Conservation (phyloP, 2,888 invertebrate species). For the Macaria notata region DNA sequence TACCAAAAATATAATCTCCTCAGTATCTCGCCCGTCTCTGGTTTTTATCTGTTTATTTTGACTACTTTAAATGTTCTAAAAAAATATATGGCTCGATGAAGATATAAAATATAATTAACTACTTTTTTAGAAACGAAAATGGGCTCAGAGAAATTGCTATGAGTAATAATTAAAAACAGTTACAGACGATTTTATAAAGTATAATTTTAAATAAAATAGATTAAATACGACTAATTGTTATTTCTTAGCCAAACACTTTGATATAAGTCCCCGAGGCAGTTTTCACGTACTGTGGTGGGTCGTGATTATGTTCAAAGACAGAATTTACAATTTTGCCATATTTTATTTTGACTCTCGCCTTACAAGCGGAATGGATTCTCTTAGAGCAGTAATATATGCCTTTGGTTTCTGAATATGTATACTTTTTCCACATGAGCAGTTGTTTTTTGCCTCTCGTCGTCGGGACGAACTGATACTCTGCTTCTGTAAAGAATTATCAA, state of each 20-base stretch:
- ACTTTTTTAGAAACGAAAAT: too few species aligned
- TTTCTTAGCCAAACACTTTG: background rate
- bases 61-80: too few species aligned
- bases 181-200: too few species aligned
- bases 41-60: too few species aligned
- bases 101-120: too few species aligned
- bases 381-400: conserved; percentile 25
- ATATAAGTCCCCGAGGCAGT: background rate
- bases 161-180: too few species aligned
- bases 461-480: background rate
- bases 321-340: background rate
- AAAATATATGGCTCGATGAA: too few species aligned
- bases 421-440: conserved; percentile 11
- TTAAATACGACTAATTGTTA: too few species aligned
- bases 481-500: background rate
- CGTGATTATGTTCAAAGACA: conserved; percentile 14
- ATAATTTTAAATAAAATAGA: too few species aligned
- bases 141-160: too few species aligned
- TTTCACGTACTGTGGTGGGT: conserved; percentile 17
- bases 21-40: too few species aligned
- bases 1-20: too few species aligned
- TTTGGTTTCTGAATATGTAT: conserved; percentile 19
- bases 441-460: background rate
- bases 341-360: conserved; percentile 14
- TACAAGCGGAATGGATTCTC: conserved; percentile 9